phyloP scores from a whole-genome alignment of 2,888 invertebrate species.

The Parascotia fuliginaria region DNA sequence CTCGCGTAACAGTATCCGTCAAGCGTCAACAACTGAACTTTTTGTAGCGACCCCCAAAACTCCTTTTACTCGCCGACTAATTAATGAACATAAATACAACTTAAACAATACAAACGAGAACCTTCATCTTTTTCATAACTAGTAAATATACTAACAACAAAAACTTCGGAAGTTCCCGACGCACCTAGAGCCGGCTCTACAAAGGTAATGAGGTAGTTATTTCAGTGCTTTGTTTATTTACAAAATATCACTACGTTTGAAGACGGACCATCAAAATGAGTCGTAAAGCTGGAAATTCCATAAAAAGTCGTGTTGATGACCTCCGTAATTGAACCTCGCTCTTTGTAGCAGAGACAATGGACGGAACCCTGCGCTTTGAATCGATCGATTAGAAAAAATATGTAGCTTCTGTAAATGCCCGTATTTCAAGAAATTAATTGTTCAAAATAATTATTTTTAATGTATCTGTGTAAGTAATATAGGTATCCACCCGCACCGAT shows the following conservation, averaged over 20 bases:
- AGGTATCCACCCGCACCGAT: too few relatives aligned
- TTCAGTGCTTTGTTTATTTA: conserved; percentile 85
- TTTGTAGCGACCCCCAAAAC: conserved; percentile 6
- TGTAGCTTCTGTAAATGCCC: conserved; percentile 23
- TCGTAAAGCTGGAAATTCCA: conserved; percentile 84
- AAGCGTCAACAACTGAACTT: conserved; percentile 5
- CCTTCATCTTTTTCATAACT: conserved; percentile 44
- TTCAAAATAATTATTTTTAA: too few relatives aligned
- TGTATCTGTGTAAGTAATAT: too few relatives aligned
- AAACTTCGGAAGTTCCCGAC: conserved; percentile 65
- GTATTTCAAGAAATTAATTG: neutral
- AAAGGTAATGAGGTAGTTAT: conserved; percentile 84
- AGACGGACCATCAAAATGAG: conserved; percentile 85
- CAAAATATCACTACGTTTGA: conserved; percentile 86
- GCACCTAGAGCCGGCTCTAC: conserved; percentile 74
- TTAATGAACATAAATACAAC: conserved; percentile 38
- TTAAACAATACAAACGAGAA: conserved; percentile 34
- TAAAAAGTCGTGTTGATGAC: conserved; percentile 86
- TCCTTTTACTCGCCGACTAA: conserved; percentile 21
- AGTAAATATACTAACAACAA: conserved; percentile 56
- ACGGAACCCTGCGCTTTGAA: conserved; percentile 66
- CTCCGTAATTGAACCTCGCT: conserved; percentile 79
- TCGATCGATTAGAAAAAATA: conserved; percentile 67
- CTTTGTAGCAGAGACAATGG: conserved; percentile 84
- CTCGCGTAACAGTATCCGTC: neutral